Evolutionary conservation across 2,888 invertebrate genomes (phyloP).

Genomic region (Tuta absoluta): DNA sequence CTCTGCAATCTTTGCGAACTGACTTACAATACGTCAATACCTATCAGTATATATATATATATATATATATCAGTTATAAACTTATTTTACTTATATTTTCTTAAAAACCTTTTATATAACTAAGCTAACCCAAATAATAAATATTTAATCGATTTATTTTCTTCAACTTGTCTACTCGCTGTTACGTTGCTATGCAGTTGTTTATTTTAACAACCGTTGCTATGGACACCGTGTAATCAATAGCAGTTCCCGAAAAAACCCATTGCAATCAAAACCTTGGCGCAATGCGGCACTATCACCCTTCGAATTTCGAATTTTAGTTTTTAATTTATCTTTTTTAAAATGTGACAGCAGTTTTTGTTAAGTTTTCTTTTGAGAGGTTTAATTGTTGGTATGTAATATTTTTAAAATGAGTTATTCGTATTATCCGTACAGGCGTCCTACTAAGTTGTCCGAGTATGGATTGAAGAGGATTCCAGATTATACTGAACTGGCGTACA

Average conservation of each 20-base stretch:
- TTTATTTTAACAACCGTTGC: constrained; percentile 62
- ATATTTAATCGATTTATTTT: not conserved
- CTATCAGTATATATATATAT: no score
- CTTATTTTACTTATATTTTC: no score
- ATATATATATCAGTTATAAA: no score
- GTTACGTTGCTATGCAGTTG: constrained; percentile 44
- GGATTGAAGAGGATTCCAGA: constrained; percentile 84
- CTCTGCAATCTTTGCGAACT: no score
- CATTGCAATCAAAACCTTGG: constrained; percentile 47
- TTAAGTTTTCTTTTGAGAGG: constrained; percentile 32
- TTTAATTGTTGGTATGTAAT: constrained; percentile 32
- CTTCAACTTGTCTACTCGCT: constrained; percentile 9
- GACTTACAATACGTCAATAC: no score
- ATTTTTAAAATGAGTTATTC: constrained; percentile 39
- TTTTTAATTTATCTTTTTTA: constrained; percentile 37
- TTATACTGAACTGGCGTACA: constrained; percentile 91
- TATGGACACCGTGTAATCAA: constrained; percentile 68
- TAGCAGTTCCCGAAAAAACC: constrained; percentile 48
- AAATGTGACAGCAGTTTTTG: constrained; percentile 41
- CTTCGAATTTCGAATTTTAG: constrained; percentile 48
- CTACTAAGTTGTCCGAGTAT: constrained; percentile 74
- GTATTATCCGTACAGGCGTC: constrained; percentile 66
- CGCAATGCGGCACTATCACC: constrained; percentile 66
- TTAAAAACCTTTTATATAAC: no score
- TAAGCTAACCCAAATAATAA: no score